Conservation (phyloP, 1,140 invertebrate species). For the Drosophila nigromelanica region DNA sequence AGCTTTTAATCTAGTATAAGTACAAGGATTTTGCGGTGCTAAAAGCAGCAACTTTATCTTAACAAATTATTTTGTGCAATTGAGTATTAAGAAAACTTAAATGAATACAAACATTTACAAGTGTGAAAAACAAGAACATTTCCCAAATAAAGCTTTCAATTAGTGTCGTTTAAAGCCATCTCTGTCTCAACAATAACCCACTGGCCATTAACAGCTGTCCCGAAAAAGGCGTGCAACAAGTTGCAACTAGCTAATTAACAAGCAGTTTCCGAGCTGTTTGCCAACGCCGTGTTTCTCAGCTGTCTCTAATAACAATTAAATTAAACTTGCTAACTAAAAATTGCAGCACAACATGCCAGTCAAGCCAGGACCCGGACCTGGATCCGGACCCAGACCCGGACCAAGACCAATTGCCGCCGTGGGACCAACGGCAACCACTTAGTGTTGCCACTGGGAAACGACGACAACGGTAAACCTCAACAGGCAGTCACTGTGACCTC, state of each 20-base stretch:
- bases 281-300: constrained; percentile 51
- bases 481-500: constrained; percentile 39
- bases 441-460: constrained; percentile 16
- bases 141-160: background rate
- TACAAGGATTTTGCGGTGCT: too few relatives aligned
- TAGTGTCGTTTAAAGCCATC: background rate
- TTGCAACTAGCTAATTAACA: constrained; percentile 69
- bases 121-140: too few relatives aligned
- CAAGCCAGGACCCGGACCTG: background rate
- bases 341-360: constrained; percentile 46
- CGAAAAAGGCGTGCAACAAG: constrained; percentile 44
- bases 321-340: constrained; percentile 60
- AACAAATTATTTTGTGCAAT: too few relatives aligned
- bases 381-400: too few relatives aligned
- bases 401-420: constrained; percentile 13
- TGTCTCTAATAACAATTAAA: constrained; percentile 72
- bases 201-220: constrained; percentile 5
- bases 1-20: too few relatives aligned
- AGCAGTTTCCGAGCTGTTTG: constrained; percentile 53
- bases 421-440: constrained; percentile 36
- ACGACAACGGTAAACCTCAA: constrained; percentile 29
- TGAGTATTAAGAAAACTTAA: too few relatives aligned
- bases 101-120: too few relatives aligned
- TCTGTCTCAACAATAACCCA: background rate
- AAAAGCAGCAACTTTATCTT: too few relatives aligned